phyloP scores from a whole-genome alignment of 2,797 vertebrate genomes.

The Hapalemur alaotrensis region DNA sequence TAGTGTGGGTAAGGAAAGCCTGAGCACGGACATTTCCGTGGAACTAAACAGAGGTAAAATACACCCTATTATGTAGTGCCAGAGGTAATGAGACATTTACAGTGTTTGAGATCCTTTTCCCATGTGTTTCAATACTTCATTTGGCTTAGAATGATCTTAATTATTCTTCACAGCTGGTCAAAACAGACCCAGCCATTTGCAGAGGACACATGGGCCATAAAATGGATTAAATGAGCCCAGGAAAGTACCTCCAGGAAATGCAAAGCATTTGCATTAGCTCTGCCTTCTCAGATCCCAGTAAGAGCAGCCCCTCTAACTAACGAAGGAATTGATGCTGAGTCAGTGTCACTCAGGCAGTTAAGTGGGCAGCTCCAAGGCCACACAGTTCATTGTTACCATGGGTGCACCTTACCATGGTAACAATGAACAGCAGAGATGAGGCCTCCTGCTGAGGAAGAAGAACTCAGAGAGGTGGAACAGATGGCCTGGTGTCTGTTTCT shows the following conservation, averaged over 20 bases:
- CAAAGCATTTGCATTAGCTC: neutral
- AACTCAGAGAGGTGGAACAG: slow-evolving; percentile 70
- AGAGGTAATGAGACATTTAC: slow-evolving; percentile 57
- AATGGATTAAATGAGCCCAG: slow-evolving; percentile 3
- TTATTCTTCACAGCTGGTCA: slow-evolving; percentile 63
- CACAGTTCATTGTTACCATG: slow-evolving; percentile 48
- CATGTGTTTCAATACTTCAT: slow-evolving; percentile 61
- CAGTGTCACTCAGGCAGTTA: slow-evolving; percentile 16
- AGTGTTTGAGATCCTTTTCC: neutral
- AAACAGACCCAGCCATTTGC: slow-evolving; percentile 53
- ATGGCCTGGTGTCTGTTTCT: slow-evolving; percentile 75
- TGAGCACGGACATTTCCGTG: neutral
- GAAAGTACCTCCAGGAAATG: slow-evolving; percentile 8
- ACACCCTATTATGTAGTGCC: neutral
- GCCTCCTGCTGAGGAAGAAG: slow-evolving; percentile 62
- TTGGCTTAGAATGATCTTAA: slow-evolving; percentile 61
- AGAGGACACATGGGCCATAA: slow-evolving; percentile 30
- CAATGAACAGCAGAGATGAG: slow-evolving; percentile 27
- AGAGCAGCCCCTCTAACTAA: neutral
- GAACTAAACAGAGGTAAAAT: neutral
- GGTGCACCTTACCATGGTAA: slow-evolving; percentile 65
- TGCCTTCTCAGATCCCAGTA: neutral
- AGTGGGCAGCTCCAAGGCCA: slow-evolving; percentile 63
- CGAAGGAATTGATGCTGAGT: neutral
- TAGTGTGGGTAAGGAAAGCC: neutral